Conservation (phyloP, 2,113 vertebrate genomes). For the Mungos mungo region DNA sequence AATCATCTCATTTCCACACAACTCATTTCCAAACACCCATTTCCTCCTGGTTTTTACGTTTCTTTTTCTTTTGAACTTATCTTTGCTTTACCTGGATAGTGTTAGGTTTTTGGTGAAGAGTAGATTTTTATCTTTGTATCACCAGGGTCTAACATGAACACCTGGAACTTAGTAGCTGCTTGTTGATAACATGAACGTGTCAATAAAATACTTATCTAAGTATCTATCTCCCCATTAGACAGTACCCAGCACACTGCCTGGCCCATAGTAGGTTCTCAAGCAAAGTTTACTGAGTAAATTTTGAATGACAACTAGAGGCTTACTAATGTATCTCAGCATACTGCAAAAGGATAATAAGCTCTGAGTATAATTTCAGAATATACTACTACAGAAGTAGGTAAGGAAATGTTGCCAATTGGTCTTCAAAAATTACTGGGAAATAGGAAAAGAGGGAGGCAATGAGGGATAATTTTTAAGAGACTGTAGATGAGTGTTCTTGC, state of each 20-base stretch:
- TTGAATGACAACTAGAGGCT: not conserved
- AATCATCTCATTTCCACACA: not conserved
- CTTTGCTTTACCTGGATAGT: not conserved
- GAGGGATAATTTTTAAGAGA: not conserved
- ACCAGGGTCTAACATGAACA: not conserved
- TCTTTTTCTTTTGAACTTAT: not conserved
- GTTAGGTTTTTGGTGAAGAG: not conserved
- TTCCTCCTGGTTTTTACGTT: not conserved
- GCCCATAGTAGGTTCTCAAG: not conserved
- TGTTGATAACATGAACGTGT: not conserved
- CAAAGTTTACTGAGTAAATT: not conserved
- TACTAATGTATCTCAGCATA: not conserved
- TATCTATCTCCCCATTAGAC: not conserved
- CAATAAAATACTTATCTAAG: not conserved
- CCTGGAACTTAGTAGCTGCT: not conserved
- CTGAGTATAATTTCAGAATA: not conserved
- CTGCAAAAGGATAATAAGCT: not conserved
- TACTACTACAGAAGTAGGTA: not conserved
- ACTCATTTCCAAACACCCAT: not conserved
- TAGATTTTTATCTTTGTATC: slow-evolving; percentile 12
- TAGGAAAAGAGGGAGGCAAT: not conserved
- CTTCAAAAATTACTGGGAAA: not conserved
- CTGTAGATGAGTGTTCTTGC: not conserved
- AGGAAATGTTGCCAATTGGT: not conserved
- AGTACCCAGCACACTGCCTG: not conserved